A percentile compares a stretch with the other conserved stretches of the same genome.
Evolutionary conservation across 1,140 invertebrate species (phyloP).

Genomic region (Hermatobates lingyangjiaoensis): DNA sequence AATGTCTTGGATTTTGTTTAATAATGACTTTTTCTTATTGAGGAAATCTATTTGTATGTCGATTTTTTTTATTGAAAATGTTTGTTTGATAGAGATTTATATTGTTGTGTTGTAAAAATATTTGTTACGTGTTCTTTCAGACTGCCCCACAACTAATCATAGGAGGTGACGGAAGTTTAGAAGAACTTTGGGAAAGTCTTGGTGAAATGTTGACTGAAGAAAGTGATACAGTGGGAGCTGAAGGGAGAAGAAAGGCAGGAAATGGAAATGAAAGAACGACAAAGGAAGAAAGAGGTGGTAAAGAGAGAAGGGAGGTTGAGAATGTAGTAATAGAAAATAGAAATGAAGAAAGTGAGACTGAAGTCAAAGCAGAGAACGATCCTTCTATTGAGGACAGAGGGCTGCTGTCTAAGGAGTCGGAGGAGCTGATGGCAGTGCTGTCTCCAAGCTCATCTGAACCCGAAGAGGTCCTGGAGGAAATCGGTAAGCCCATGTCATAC

Average conservation of each 20-base stretch:
- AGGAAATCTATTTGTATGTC: neutral
- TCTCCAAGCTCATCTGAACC: too few species aligned
- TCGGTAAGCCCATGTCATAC: too few species aligned
- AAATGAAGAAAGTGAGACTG: conserved; percentile 6
- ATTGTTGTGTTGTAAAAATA: neutral
- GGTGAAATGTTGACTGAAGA: conserved; percentile 43
- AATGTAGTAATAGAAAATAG: conserved; percentile 5
- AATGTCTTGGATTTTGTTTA: too few species aligned
- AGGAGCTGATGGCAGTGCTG: too few species aligned
- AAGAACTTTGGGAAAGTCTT: conserved; percentile 45
- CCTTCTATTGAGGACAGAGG: neutral
- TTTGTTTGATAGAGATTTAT: neutral
- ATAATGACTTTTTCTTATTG: neutral
- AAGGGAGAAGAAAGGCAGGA: too few species aligned
- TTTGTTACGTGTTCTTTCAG: neutral
- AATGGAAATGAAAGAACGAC: too few species aligned
- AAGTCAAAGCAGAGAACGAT: neutral
- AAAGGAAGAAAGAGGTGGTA: neutral
- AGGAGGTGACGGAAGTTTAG: conserved; percentile 46
- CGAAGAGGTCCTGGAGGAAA: too few species aligned
- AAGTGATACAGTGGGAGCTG: too few species aligned
- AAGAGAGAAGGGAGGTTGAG: neutral
- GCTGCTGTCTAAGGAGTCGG: too few species aligned
- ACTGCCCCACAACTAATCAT: conserved; percentile 45
- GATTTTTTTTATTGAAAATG: neutral